Evolutionary conservation across 2,888 invertebrate species (phyloP).

Genomic region (Uropetala carovei): DNA sequence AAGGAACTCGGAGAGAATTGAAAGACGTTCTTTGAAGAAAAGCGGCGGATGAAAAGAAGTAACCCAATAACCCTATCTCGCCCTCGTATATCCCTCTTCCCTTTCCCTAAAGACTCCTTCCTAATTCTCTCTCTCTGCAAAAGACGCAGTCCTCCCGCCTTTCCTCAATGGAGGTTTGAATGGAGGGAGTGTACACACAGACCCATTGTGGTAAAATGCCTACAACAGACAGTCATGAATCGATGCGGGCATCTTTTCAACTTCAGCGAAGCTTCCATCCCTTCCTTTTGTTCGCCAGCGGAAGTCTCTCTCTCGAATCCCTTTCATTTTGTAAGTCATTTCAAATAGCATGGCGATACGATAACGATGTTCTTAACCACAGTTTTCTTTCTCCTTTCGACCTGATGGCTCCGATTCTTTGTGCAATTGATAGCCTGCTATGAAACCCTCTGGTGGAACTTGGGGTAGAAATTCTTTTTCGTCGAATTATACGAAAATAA

Average conservation of each 20-base stretch:
- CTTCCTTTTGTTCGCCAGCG: too few relatives aligned
- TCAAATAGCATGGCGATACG: too few relatives aligned
- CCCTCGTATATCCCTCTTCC: background rate
- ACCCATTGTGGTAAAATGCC: background rate
- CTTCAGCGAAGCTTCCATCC: too few relatives aligned
- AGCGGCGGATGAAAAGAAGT: constrained; percentile 20
- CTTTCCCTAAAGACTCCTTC: background rate
- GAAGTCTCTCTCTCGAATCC: too few relatives aligned
- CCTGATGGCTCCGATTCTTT: too few relatives aligned
- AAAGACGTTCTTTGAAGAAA: background rate
- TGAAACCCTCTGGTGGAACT: too few relatives aligned
- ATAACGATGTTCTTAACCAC: too few relatives aligned
- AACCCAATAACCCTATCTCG: background rate
- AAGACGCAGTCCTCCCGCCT: background rate
- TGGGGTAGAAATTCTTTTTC: too few relatives aligned
- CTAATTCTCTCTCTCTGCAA: background rate
- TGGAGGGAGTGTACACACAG: background rate
- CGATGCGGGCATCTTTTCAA: background rate
- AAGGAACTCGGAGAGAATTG: background rate
- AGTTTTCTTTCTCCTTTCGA: too few relatives aligned
- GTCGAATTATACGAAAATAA: too few relatives aligned
- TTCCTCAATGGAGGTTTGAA: background rate
- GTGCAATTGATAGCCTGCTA: too few relatives aligned
- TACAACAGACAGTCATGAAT: background rate
- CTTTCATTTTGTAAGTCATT: too few relatives aligned